Evolutionary conservation across 2,888 invertebrate genomes (phyloP), one percentile per base, ranked within the genome.

Genomic region (Tigriopus californicus): DNA sequence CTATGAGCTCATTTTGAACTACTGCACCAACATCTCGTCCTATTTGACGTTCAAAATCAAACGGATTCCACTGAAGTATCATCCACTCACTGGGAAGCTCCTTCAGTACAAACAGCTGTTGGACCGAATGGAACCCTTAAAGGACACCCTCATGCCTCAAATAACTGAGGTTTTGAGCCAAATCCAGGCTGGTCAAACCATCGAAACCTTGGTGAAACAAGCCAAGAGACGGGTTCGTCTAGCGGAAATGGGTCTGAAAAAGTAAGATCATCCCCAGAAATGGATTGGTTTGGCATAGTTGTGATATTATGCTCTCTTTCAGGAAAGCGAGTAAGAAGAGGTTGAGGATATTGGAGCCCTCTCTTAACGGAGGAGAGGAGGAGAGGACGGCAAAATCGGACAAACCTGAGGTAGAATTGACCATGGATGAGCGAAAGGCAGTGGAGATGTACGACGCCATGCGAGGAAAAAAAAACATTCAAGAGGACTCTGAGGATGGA

Each of bases 31-130:
- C 44, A 56, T 56, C 46, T 56, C 22, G 6, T 20, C 42, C 1
- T 56, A 56, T 46, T 18, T 56, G 10, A 56, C 46, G 1, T 46
- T 56, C 44, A 56, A 56, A 33, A 42, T 46, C 3, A 11, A 44
- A 22, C 80, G 80, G 66, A 72, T 77, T 22, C 76, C 79, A 59
- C 76, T 86, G 22, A 79, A 81, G 66, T 81, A 82, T 65, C 95
- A 97, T 75, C 94, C 95, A n/a, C 80, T 94, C 13, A 79, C 87
- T 48, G 85, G 86, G 68, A 77, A 87, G 62, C 74, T 95, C 57
- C 81, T 83, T 61, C 85, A 88, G 68, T 84, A 85, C 67, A 77
- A 82, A 62, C 79, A 85, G 70, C 74, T 89, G 66, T 72, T 89
- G 52, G 77, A 79, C 62, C 80, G 87, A 73, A 72, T 88, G 64